These are phyloP conservation scores for Caenorhabditis sulstoni DNA, from an alignment of 2,888 invertebrate species.

Conservation along the genomic window DNA sequence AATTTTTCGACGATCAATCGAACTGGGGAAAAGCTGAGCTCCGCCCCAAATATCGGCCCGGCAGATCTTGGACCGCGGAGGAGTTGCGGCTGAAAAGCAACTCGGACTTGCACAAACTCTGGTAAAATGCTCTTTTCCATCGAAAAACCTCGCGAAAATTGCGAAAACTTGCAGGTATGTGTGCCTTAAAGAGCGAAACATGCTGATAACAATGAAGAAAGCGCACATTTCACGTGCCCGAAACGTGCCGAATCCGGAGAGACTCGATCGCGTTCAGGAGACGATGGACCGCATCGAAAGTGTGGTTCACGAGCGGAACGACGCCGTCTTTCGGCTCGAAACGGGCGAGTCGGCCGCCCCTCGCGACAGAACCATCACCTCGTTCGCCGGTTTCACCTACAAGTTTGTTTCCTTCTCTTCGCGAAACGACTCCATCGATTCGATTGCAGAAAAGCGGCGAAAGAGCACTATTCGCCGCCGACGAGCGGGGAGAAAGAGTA, in stretches of 20 bases:
- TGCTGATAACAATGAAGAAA: conserved; percentile 93
- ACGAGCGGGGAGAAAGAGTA: conserved; percentile 73
- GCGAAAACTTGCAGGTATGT: conserved; percentile 84
- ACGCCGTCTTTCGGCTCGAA: conserved; percentile 91
- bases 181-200: conserved; percentile 94
- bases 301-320: conserved; percentile 93
- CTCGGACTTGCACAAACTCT: conserved; percentile 94
- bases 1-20: conserved; percentile 75
- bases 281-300: conserved; percentile 94
- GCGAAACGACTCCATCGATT: neutral
- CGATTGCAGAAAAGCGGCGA: conserved; percentile 70
- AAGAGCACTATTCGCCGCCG: conserved; percentile 73
- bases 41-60: conserved; percentile 73
- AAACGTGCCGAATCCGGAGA: conserved; percentile 78
- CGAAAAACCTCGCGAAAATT: neutral
- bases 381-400: conserved; percentile 78
- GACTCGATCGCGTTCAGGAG: conserved; percentile 77
- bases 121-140: conserved; percentile 84
- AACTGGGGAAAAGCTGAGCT: conserved; percentile 73
- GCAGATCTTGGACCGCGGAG: conserved; percentile 87
- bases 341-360: conserved; percentile 86
- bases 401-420: conserved; percentile 29
- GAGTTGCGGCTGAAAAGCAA: conserved; percentile 96
- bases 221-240: conserved; percentile 84
- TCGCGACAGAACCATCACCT: conserved; percentile 74